Evolutionary conservation across 1,140 invertebrate genomes (phyloP).

Genomic region (Drosophila kikkawai): DNA sequence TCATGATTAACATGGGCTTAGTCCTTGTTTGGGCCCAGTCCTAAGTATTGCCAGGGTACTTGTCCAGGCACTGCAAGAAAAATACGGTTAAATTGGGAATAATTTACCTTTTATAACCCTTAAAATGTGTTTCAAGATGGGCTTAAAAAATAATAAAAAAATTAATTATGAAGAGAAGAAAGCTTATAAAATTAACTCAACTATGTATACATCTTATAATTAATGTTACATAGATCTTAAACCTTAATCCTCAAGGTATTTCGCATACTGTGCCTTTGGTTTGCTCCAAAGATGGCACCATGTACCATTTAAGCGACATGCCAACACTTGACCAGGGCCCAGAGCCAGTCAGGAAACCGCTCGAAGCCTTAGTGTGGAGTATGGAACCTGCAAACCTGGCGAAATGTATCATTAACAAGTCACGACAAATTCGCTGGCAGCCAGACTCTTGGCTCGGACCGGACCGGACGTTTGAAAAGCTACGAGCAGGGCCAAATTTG

Average conservation of each 20-base stretch:
- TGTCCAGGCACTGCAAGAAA: background rate
- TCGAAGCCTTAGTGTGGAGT: background rate
- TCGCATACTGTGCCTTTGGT: slow-evolving; percentile 7
- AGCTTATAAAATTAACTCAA: accelerated
- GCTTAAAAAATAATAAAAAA: background rate
- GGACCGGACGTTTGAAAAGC: slow-evolving; percentile 68
- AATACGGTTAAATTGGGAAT: no score
- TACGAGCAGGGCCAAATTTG: slow-evolving; percentile 73
- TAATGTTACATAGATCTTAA: no score
- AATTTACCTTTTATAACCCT: background rate
- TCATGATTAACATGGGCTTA: slow-evolving; percentile 71
- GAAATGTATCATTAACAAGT: slow-evolving; percentile 82
- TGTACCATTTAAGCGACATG: slow-evolving; percentile 80
- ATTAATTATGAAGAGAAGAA: no score
- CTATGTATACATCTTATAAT: background rate
- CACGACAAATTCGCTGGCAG: slow-evolving; percentile 76
- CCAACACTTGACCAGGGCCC: slow-evolving; percentile 77
- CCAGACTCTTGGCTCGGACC: background rate
- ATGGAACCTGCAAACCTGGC: slow-evolving; percentile 15
- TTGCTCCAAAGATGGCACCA: slow-evolving; percentile 74
- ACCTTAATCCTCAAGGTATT: background rate
- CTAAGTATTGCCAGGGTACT: slow-evolving; percentile 31
- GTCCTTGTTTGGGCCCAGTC: slow-evolving; percentile 13
- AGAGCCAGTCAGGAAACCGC: slow-evolving; percentile 16
- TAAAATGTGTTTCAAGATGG: background rate